phyloP scores from a whole-genome alignment of 2,113 vertebrate genomes.

The Penelope pileata region DNA sequence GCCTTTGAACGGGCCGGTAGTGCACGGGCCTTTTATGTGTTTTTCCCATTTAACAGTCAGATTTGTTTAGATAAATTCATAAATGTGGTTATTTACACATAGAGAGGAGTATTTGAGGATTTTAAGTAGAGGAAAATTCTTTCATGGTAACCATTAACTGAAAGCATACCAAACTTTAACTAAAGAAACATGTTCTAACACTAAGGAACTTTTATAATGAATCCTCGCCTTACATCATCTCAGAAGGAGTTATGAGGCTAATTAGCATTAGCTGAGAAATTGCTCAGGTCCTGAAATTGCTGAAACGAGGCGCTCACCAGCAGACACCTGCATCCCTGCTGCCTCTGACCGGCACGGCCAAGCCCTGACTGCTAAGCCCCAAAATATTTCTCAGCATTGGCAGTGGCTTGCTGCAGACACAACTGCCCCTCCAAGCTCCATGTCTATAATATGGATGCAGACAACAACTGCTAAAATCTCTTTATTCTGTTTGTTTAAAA shows the following conservation, averaged over 20 bases:
- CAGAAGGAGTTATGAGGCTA: conserved; percentile 26
- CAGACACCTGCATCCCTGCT: conserved; percentile 21
- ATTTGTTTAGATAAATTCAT: conserved; percentile 26
- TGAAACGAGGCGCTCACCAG: conserved; percentile 18
- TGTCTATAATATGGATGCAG: neutral
- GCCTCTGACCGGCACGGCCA: conserved; percentile 28
- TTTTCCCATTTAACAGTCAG: neutral
- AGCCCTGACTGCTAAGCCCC: conserved; percentile 5
- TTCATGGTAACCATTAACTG: neutral
- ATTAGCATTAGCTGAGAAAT: conserved; percentile 25
- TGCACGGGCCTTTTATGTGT: neutral
- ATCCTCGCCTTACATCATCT: conserved; percentile 38
- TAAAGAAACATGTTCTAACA: conserved; percentile 47
- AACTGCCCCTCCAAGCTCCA: neutral
- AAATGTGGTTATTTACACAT: conserved; percentile 4
- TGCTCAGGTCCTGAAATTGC: conserved; percentile 8
- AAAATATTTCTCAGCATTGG: conserved; percentile 20
- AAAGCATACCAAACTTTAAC: neutral
- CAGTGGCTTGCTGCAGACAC: neutral
- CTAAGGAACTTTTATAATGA: conserved; percentile 34
- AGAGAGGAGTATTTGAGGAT: neutral
- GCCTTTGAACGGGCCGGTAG: neutral
- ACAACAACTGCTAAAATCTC: neutral
- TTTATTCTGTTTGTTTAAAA: neutral
- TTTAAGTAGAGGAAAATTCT: neutral